phyloP scores from a whole-genome alignment of 1,140 invertebrate species.

The Drosophila rufa region DNA sequence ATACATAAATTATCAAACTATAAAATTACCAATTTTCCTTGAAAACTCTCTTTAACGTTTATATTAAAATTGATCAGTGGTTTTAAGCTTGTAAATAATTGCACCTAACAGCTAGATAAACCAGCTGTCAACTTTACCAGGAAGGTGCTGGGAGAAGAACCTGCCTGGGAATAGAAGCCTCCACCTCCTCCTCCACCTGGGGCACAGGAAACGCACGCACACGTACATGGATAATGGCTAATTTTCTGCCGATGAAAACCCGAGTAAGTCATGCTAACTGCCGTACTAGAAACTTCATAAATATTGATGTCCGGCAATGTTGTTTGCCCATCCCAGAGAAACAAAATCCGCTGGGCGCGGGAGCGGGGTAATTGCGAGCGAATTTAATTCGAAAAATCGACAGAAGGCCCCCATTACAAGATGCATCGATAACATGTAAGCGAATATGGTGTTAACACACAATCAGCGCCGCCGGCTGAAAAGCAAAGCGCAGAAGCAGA shows the following conservation, averaged over 20 bases:
- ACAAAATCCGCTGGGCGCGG: constrained; percentile 20
- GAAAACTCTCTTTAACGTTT: background rate
- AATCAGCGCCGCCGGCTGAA: constrained; percentile 59
- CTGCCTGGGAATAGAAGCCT: constrained; percentile 23
- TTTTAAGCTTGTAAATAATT: constrained; percentile 1
- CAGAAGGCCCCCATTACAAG: constrained; percentile 70
- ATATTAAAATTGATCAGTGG: background rate
- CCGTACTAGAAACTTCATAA: constrained; percentile 57
- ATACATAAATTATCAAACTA: background rate
- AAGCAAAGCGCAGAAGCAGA: constrained; percentile 56
- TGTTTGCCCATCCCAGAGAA: constrained; percentile 25
- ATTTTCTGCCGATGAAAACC: constrained; percentile 38
- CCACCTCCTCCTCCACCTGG: background rate
- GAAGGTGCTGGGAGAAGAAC: constrained; percentile 6
- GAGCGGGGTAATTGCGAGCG: constrained; percentile 35
- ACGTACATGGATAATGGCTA: constrained; percentile 30
- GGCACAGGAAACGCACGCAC: constrained; percentile 32
- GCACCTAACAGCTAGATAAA: constrained; percentile 12
- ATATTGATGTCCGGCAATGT: constrained; percentile 65
- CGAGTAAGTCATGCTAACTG: constrained; percentile 38
- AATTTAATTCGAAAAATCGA: constrained; percentile 73
- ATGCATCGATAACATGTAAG: constrained; percentile 76
- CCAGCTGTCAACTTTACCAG: constrained; percentile 23
- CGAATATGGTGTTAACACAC: constrained; percentile 82
- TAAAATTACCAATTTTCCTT: background rate